A percentile compares a stretch with the other conserved stretches of the same genome.
Conservation (phyloP, 2,113 vertebrate species). For the Ochotona curzoniae region DNA sequence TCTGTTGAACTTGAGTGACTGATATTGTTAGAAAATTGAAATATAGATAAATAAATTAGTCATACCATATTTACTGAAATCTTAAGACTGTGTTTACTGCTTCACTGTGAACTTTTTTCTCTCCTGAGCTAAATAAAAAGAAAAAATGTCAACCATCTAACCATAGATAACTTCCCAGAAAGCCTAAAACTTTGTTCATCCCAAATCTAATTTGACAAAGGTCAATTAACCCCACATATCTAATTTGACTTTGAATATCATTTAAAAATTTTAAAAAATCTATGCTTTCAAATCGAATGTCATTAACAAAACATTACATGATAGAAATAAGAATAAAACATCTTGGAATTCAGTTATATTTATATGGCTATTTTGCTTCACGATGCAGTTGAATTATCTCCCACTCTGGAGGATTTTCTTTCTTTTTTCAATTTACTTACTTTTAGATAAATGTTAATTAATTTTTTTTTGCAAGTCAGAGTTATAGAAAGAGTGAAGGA, state of each 20-base stretch:
- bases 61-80: not conserved
- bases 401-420: not conserved
- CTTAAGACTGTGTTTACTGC: slow-evolving; percentile 7
- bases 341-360: not conserved
- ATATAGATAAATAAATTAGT: slow-evolving; percentile 33
- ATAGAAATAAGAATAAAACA: slow-evolving; percentile 31
- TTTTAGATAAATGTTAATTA: too few species aligned
- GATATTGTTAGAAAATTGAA: slow-evolving; percentile 13
- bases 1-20: slow-evolving; percentile 10
- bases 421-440: too few species aligned
- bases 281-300: not conserved
- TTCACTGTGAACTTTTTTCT: not conserved
- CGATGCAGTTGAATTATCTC: not conserved
- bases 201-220: slow-evolving; percentile 36
- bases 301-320: slow-evolving; percentile 28
- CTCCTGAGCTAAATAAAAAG: slow-evolving; percentile 37
- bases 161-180: not conserved
- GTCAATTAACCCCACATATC: slow-evolving; percentile 6
- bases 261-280: slow-evolving; percentile 21
- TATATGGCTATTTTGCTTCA: not conserved
- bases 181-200: slow-evolving; percentile 29
- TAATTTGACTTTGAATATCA: not conserved
- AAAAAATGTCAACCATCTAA: not conserved
- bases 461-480: too few species aligned
- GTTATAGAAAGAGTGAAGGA: too few species aligned